Evolutionary conservation across 2,113 vertebrate species (phyloP).

Genomic region (Trachemys scripta): DNA sequence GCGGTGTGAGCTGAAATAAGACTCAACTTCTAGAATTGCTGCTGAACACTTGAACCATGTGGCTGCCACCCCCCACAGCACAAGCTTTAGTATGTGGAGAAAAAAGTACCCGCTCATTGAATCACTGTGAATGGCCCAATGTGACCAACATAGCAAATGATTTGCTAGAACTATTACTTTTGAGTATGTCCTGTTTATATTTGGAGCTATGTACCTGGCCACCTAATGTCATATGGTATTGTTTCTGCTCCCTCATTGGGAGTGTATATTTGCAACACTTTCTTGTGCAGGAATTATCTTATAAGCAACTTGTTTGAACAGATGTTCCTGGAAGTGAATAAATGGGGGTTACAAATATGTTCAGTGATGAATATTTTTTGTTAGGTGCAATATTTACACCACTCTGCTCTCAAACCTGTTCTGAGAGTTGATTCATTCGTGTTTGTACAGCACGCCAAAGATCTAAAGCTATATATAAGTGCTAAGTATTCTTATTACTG

Average conservation of each 20-base stretch:
- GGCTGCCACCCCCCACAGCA: background rate
- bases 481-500: background rate
- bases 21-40: background rate
- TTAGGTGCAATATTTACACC: slow-evolving; percentile 8
- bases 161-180: background rate
- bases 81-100: background rate
- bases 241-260: background rate
- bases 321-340: slow-evolving; percentile 35
- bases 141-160: background rate
- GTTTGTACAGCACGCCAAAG: background rate
- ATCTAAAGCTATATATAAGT: background rate
- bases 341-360: slow-evolving; percentile 32
- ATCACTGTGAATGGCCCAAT: background rate
- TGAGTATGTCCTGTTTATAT: background rate
- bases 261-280: slow-evolving; percentile 41
- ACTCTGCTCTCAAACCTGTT: slow-evolving; percentile 34
- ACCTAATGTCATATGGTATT: background rate
- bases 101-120: background rate
- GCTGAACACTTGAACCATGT: background rate
- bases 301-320: slow-evolving; percentile 39
- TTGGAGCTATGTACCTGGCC: background rate
- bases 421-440: slow-evolving; percentile 7
- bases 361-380: slow-evolving; percentile 38
- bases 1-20: background rate
- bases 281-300: slow-evolving; percentile 38